Evolutionary conservation across 2,113 vertebrate genomes (phyloP), one percentile per base, ranked within the genome.

Genomic region (Phalacrocorax brasilianus): DNA sequence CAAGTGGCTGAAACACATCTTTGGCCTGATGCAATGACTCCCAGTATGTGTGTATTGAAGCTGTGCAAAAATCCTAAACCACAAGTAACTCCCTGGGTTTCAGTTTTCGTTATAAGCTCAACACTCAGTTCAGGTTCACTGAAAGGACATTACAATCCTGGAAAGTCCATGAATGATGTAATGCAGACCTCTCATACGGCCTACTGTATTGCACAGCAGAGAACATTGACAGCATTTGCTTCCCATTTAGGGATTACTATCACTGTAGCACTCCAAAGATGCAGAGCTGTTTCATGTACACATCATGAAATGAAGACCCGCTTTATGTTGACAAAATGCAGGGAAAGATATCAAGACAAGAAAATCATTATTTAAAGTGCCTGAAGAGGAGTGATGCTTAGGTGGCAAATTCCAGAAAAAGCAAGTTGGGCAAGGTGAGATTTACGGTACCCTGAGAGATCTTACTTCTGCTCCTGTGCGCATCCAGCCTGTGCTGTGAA

Each of bases 71-170:
- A 72, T 74, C 67, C 45, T 72, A 96, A 96, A 89, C 96, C 88
- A 85, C 92, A 94, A 92, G 72, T 71, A 84, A 96, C 72, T 96
- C 92, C 86, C 85, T 22, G 33, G 86, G 94, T 95, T 96, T 97
- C 88, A 91, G 88, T 79, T 96, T 94, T 95, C 1, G 6, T 94
- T 94, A 96, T 28, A 96, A 91, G 73, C 86, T 88, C 84, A 95
- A 89, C 40, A 73, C 77, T 93, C 67, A 70, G 49, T 95, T 93
- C 83, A 85, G 91, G 97, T 96, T 97, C 97, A 97, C 67, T 82
- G 92, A 96, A 95, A 97, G 97, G 97, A 85, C 94, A 97, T 93
- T 91, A 91, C 24, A 94, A 92, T 80, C 53, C 70, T 97, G 58
- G 89, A 76, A 97, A 96, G 66, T 79, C 86, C 86, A 73, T 0